Evolutionary conservation across 2,888 invertebrate genomes (phyloP), one percentile per base, ranked within the genome.

Genomic region (Gisinianus flammeolus): DNA sequence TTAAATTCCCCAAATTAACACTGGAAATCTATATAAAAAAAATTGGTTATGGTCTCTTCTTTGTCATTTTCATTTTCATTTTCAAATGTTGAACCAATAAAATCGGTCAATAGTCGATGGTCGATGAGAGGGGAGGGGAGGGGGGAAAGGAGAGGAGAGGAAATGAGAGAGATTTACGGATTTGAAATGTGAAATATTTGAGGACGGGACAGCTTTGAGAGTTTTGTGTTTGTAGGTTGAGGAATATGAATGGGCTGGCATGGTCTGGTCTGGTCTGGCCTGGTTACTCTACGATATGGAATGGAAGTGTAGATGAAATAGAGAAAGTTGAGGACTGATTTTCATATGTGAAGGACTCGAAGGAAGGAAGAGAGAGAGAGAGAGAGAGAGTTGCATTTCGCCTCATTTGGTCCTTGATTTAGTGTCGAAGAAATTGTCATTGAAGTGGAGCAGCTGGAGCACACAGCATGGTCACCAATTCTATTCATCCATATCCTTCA

Each of bases 361-460:
- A 10, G 44, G 6, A 16, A 10, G 44, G 44, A 44, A 16, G 44
- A 44, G n/a, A n/a, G n/a, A n/a, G n/a, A n/a, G n/a, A n/a, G n/a
- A n/a, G n/a, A 6, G 6, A 16, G 44, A 44, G 58, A 58, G 24
- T 24, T 58, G 58, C 16, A n/a, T 24, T 64, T 24, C 35, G 31
- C 33, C 68, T 68, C 68, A 68, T 68, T 68, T 71, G 66, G 71
- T 71, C 66, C 58, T 73, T 78, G 78, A 78, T 78, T 78, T 73
- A 78, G 56, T 78, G 73, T 73, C 64, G 62, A 62, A 69, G 75
- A 44, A 66, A 78, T 74, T 75, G 78, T 74, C 75, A 75, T 69
- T 69, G 75, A 75, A 74, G 69, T 69, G 69, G 12, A 76, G 72
- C 79, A 76, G 79, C 79, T 76, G 76, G 71, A 54, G 56, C 30